These are phyloP conservation scores for Platysternon megacephalum DNA, from an alignment of 2,113 vertebrate genomes.

Conservation along the genomic window DNA sequence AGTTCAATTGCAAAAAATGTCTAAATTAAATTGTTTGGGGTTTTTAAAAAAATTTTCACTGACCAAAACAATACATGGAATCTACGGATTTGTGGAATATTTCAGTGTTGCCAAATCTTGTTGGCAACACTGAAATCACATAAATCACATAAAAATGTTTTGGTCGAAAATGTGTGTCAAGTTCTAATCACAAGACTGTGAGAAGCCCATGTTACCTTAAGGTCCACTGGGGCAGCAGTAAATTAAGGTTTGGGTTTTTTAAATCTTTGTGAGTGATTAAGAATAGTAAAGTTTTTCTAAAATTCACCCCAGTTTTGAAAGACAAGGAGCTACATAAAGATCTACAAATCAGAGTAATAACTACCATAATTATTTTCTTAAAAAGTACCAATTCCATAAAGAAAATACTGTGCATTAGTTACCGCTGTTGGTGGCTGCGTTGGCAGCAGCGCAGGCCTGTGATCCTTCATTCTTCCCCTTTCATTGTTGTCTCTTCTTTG, in stretches of 20 bases:
- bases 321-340: neutral
- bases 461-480: conserved; percentile 88
- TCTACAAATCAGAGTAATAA: neutral
- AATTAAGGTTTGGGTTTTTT: rapidly evolving
- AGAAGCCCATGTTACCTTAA: neutral
- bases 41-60: neutral
- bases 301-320: too few relatives aligned
- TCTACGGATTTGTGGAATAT: neutral
- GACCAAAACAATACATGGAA: neutral
- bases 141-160: neutral
- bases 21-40: neutral
- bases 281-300: neutral
- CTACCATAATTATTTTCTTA: neutral
- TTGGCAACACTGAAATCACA: too few relatives aligned
- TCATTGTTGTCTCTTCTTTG: conserved; percentile 85
- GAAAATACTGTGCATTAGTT: conserved; percentile 46
- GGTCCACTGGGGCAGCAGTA: neutral
- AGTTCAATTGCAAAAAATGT: neutral
- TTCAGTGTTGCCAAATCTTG: neutral
- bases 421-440: conserved; percentile 89
- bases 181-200: rapidly evolving
- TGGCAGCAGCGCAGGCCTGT: conserved; percentile 85
- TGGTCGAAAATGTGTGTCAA: neutral
- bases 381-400: neutral
- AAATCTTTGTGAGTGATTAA: neutral